A percentile compares a stretch with the other conserved stretches of the same genome.
Conservation (phyloP, 2,797 vertebrate species). For the Rhinichthys osculus region DNA sequence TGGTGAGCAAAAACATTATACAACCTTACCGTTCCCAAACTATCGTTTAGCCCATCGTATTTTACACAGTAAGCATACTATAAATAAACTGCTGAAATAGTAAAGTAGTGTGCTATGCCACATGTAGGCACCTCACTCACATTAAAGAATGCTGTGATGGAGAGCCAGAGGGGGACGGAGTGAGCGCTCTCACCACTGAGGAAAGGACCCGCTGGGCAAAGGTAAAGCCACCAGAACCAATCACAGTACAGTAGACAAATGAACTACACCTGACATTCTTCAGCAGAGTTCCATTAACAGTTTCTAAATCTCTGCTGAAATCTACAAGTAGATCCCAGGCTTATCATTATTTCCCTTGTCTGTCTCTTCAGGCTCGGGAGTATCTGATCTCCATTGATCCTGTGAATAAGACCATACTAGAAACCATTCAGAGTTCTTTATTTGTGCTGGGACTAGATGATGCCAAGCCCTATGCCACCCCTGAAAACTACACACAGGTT, state of each 20-base stretch:
- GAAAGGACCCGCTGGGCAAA: conserved; percentile 92
- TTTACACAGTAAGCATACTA: not conserved
- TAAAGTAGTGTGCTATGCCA: not conserved
- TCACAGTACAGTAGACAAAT: not conserved
- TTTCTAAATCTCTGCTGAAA: not conserved
- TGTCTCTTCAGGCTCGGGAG: conserved; percentile 81
- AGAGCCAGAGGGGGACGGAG: conserved; percentile 84
- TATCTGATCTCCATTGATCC: conserved; percentile 90
- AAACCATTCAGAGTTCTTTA: conserved; percentile 91
- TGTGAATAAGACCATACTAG: conserved; percentile 85
- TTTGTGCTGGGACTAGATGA: conserved; percentile 86
- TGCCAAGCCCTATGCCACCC: conserved; percentile 80
- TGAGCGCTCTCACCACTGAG: conserved; percentile 87
- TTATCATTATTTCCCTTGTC: not conserved
- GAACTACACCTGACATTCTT: not conserved
- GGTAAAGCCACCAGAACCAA: conserved; percentile 70
- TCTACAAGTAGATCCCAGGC: not conserved
- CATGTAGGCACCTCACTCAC: conserved; percentile 84
- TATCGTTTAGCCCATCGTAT: too few relatives aligned
- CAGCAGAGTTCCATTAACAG: not conserved
- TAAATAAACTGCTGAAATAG: not conserved
- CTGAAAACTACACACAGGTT: conserved; percentile 90
- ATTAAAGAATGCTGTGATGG: conserved; percentile 82
- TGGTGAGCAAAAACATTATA: not conserved
- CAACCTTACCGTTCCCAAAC: not conserved